Evolutionary conservation across 2,797 vertebrate genomes (phyloP).

Genomic region (Mus minutoides): DNA sequence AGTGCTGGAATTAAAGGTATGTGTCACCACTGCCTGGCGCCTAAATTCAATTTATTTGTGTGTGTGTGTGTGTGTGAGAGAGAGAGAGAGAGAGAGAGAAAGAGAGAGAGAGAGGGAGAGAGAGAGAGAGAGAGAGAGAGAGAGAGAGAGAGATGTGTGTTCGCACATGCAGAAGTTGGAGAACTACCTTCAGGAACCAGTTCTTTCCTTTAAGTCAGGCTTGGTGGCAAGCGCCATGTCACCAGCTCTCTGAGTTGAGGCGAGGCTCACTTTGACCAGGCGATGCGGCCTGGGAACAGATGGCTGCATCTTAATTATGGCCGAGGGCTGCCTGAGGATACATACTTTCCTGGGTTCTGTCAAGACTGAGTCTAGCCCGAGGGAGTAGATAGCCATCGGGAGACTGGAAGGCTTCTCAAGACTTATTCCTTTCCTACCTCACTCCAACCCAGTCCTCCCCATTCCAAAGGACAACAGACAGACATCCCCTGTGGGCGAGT

Average conservation of each 20-base stretch:
- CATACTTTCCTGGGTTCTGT: not conserved
- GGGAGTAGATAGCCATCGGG: not conserved
- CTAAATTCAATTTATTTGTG: not conserved
- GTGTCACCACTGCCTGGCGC: no score
- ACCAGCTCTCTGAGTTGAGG: not conserved
- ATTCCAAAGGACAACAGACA: not conserved
- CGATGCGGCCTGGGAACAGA: not conserved
- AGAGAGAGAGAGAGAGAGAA: no score
- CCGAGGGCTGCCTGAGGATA: not conserved
- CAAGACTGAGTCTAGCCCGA: not conserved
- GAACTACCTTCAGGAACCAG: not conserved
- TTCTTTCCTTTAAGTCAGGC: not conserved
- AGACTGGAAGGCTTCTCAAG: not conserved
- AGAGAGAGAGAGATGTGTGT: no score
- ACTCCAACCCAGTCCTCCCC: not conserved
- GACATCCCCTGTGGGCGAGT: not conserved
- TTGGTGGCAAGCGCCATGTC: not conserved
- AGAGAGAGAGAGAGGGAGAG: no score
- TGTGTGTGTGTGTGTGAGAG: not conserved
- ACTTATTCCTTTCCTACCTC: no score
- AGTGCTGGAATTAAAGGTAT: no score
- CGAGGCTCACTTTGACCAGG: not conserved
- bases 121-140: no score
- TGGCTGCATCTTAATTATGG: not conserved
- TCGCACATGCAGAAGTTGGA: not conserved